A percentile compares a stretch with the other conserved stretches of the same genome.
Evolutionary conservation across 1,140 invertebrate species (phyloP).

Genomic region (Danaus plexippus): DNA sequence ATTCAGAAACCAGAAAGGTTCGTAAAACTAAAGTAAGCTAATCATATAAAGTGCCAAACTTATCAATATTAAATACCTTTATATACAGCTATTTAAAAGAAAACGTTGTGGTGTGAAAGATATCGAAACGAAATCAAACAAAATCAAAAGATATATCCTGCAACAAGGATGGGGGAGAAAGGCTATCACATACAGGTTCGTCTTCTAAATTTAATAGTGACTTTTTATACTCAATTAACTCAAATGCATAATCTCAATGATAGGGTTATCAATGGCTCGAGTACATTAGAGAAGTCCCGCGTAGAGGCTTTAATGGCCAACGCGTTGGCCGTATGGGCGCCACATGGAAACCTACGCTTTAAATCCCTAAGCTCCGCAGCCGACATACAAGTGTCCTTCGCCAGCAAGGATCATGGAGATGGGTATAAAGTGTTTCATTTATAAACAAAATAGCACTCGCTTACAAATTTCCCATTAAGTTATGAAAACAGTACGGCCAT

Average conservation of each 20-base stretch:
- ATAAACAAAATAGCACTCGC: too few relatives aligned
- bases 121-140: constrained; percentile 56
- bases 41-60: background rate
- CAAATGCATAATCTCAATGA: constrained; percentile 18
- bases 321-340: constrained; percentile 76
- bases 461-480: background rate
- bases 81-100: constrained; percentile 73
- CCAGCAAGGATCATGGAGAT: constrained; percentile 76
- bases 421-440: constrained; percentile 50
- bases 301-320: constrained; percentile 71
- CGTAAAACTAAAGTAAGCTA: constrained; percentile 5
- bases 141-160: constrained; percentile 71
- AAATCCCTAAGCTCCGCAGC: constrained; percentile 44
- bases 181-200: constrained; percentile 74
- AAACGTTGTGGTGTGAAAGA: constrained; percentile 79
- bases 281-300: constrained; percentile 69
- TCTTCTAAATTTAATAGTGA: constrained; percentile 19
- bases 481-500: background rate
- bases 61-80: background rate
- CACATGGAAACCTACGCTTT: constrained; percentile 75
- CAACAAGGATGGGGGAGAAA: constrained; percentile 76
- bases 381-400: constrained; percentile 79
- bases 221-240: background rate
- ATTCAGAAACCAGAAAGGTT: constrained; percentile 73
- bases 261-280: constrained; percentile 78